A percentile compares a stretch with the other conserved stretches of the same genome.
Evolutionary conservation across 2,888 invertebrate genomes (phyloP).

Genomic region (Dioctria linearis): DNA sequence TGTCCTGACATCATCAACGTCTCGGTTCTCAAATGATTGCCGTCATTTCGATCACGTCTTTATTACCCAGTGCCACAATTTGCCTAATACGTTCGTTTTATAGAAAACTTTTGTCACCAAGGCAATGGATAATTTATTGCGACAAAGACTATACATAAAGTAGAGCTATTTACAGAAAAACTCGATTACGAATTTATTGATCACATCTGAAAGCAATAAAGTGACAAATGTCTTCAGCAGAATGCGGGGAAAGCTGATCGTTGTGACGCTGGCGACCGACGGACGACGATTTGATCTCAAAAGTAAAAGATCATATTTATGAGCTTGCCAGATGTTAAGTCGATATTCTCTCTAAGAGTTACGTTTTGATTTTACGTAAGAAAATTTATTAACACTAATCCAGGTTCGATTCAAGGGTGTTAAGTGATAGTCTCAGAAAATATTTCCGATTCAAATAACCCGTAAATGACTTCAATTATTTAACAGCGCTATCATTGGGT

Average conservation of each 20-base stretch:
- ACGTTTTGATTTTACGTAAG: constrained; percentile 29
- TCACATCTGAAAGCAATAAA: constrained; percentile 10
- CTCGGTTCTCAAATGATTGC: constrained; percentile 4
- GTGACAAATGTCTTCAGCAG: constrained; percentile 32
- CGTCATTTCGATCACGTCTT: constrained; percentile 43
- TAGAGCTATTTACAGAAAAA: constrained; percentile 19
- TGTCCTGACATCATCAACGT: constrained; percentile 56
- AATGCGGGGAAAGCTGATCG: constrained; percentile 40
- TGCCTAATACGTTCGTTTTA: constrained; percentile 30
- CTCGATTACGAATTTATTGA: constrained; percentile 29
- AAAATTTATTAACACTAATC: constrained; percentile 40
- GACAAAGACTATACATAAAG: not conserved
- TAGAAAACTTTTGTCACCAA: constrained; percentile 39
- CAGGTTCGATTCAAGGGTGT: constrained; percentile 27
- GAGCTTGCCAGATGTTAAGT: constrained; percentile 29
- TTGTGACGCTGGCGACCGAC: not conserved
- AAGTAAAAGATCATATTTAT: constrained; percentile 34
- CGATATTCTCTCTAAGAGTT: constrained; percentile 16
- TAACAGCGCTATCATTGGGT: constrained; percentile 4
- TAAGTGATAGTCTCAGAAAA: constrained; percentile 25
- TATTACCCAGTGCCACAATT: constrained; percentile 12
- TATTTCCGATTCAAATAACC: constrained; percentile 15
- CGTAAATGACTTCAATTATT: not conserved
- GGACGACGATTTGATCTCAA: constrained; percentile 13
- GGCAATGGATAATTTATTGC: constrained; percentile 41